Conservation (phyloP, 1,140 invertebrate genomes). For the Megalopta genalis region DNA sequence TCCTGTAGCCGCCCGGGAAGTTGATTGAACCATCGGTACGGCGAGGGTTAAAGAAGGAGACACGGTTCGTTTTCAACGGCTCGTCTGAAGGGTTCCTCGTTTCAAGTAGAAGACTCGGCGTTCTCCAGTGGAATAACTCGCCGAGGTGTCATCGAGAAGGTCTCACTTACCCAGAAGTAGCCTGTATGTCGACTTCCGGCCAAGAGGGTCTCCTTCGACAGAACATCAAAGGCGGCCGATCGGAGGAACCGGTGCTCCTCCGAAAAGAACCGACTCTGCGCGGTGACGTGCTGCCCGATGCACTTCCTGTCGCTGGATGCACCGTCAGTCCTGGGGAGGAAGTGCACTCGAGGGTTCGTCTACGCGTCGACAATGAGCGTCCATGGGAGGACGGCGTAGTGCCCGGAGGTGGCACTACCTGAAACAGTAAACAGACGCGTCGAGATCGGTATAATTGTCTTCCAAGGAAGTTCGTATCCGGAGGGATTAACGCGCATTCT, state of each 20-base stretch:
- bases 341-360: slow-evolving; percentile 72
- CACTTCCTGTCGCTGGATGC: slow-evolving; percentile 78
- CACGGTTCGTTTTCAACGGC: too few relatives aligned
- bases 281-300: slow-evolving; percentile 58
- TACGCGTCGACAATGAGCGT: slow-evolving; percentile 66
- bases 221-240: slow-evolving; percentile 84
- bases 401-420: slow-evolving; percentile 84
- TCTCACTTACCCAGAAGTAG: slow-evolving; percentile 86
- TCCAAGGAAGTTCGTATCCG: neutral
- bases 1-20: too few relatives aligned
- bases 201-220: slow-evolving; percentile 88
- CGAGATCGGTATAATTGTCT: neutral
- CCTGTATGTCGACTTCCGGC: slow-evolving; percentile 90
- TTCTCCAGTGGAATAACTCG: neutral
- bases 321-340: slow-evolving; percentile 69
- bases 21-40: too few relatives aligned
- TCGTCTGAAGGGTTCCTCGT: neutral
- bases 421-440: slow-evolving; percentile 20
- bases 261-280: slow-evolving; percentile 64
- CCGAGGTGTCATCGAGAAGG: neutral
- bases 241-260: slow-evolving; percentile 79
- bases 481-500: neutral
- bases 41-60: too few relatives aligned
- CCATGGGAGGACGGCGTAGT: slow-evolving; percentile 75
- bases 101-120: neutral